Base-by-base conservation (phyloP, 2,113 vertebrate genomes). In the Lamprotornis superbus region DNA sequence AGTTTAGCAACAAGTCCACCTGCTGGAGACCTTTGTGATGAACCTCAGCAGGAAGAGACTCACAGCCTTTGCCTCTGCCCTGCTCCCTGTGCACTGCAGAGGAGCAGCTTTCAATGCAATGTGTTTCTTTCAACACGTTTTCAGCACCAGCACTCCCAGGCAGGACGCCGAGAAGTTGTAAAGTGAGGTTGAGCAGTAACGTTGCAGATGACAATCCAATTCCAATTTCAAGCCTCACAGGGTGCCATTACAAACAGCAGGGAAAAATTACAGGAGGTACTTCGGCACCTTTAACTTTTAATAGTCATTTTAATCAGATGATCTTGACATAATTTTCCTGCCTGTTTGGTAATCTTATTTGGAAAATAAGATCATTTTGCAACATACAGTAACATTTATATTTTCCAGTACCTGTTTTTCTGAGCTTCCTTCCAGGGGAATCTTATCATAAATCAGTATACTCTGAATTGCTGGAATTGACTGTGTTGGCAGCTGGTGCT, bases 221-320 rank as follows among this genome's bases (percentile, higher is more conserved):
- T 97, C 86, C 88, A 96, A 96, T 96, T 96, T 96, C 95, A 96
- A 95, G 95, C 90, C 90, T 96, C 92, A 95, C 89, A 95, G 94
- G 95, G 95, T 75, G 86, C 92, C 93, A 94, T 92, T 89, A 94
- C 70, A 93, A 96, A 94, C 90, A 96, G 94, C 90, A 78, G 94
- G 88, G 46, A 15, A 89, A 94, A 96, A 93, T 90, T 94, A 92
- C 57, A 71, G 92, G 49, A 95, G 79, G 44, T 92, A 78, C 52
- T 91, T 87, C 9, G 40, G 70, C 91, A 96, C 95, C 89, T 94
- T 94, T 92, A 93, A 79, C 91, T 97, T 95, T 82, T 94, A 94
- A 96, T 89, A 94, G 88, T 39, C 53, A 84, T 87, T 95, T 92
- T 92, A 96, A 96, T 94, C 92, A 92, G 92, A 96, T 73, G 49